Evolutionary conservation across 2,113 vertebrate genomes (phyloP).

Genomic region (Diadophis punctatus): DNA sequence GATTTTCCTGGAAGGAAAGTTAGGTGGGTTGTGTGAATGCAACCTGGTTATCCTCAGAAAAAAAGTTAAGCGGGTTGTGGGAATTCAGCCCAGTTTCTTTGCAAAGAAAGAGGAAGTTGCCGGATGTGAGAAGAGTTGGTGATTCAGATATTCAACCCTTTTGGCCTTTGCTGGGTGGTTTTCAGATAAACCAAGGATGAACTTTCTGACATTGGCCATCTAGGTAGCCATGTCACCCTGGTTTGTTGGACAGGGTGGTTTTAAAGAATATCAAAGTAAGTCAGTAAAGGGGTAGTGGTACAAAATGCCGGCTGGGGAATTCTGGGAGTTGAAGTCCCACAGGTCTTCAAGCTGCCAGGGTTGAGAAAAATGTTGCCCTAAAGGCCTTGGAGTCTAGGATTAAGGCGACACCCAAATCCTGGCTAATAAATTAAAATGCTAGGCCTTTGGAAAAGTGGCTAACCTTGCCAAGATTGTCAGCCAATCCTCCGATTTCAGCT

Average conservation of each 20-base stretch:
- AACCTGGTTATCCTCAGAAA: too few relatives aligned
- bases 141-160: neutral
- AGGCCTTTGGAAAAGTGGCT: neutral
- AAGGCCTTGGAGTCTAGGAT: neutral
- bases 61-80: too few relatives aligned
- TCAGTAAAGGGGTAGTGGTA: neutral
- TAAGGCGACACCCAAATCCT: neutral
- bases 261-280: neutral
- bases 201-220: neutral
- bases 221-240: neutral
- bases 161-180: neutral
- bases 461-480: neutral
- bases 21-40: neutral
- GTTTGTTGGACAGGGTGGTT: neutral
- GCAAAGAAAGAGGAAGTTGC: neutral
- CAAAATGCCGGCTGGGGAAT: neutral
- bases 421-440: neutral
- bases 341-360: neutral
- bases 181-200: neutral
- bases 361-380: neutral
- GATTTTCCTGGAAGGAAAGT: neutral
- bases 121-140: neutral
- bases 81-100: neutral
- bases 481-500: neutral
- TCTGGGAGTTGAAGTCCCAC: neutral